phyloP scores from a whole-genome alignment of 2,797 vertebrate genomes.

The Natrix natrix region DNA sequence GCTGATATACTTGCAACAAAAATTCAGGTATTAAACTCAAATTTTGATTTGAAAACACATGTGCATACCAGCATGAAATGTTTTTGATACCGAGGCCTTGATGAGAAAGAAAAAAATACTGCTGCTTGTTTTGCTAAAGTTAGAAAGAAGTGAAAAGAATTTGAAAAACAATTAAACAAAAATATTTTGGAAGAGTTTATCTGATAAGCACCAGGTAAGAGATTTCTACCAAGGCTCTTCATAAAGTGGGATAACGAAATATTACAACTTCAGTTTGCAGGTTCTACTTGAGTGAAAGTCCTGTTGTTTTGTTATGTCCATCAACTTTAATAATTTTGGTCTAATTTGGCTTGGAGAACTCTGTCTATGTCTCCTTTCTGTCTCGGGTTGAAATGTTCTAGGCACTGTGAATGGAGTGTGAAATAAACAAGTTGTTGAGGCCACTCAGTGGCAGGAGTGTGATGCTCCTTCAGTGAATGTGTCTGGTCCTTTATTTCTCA shows the following conservation, averaged over 20 bases:
- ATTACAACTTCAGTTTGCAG: neutral
- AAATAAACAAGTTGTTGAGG: slow-evolving; percentile 18
- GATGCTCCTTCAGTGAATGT: neutral
- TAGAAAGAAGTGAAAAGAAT: neutral
- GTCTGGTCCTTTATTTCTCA: slow-evolving; percentile 7
- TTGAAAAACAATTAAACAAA: neutral
- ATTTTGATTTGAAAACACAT: neutral
- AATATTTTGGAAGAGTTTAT: neutral
- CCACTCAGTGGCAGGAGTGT: neutral
- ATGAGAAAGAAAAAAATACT: neutral
- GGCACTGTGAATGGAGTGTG: slow-evolving; percentile 17
- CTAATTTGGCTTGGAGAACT: neutral
- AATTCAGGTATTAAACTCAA: neutral
- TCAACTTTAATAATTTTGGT: neutral
- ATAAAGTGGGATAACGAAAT: neutral
- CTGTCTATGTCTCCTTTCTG: neutral
- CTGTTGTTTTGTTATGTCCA: neutral
- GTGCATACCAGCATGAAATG: neutral
- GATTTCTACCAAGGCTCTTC: neutral
- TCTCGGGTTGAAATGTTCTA: slow-evolving; percentile 8
- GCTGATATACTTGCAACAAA: neutral
- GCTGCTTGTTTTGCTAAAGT: neutral
- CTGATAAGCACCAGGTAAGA: neutral
- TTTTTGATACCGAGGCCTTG: neutral
- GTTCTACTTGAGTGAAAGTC: neutral